Base-by-base conservation (phyloP, 1,140 invertebrate species). In the Kradibia gibbosae region DNA sequence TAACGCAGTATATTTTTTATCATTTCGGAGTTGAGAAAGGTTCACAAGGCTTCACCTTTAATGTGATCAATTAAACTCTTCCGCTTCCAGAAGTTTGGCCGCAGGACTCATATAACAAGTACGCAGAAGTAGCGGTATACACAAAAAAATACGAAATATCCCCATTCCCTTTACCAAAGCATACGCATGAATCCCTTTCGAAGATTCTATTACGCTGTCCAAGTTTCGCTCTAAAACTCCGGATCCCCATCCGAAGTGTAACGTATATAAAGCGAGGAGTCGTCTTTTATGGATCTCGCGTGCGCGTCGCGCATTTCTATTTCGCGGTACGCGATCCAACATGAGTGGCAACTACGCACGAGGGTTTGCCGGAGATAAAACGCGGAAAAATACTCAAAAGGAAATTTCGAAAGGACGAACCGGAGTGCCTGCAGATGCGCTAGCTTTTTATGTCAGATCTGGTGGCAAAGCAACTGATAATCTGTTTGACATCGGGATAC, bases 321-420 rank as follows among this genome's bases (percentile, higher is more conserved):
- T 15, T 25, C 57, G 62, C 20, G 48, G 31, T 28, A 31, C 34
- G n/a, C 8, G 42, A 39, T 48, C 53, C 25, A 31, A 60, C 60
- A 60, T 36, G 53, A 34, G 42, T 45, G 28, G 53, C 7, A 11
- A 39, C 53, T 28, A 13, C 55, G 22, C 55, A 36, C 2, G 22
- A 42, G 73, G 31, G 36, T n/a, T 28, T 22, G 57, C 11, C 39
- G 48, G 20, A 78, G 77, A 71, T 78, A 78, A 71, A 65, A 65
- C 22, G 87, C 83, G 84, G 71, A 73, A 65, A 86, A 86, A 85
- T 85, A 82, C 83, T 83, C 84, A 83, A 86, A 87, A 87, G 84
- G 50, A 50, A 36, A n/a, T 62, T 62, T 48, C 0, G 57, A 53
- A 5, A 65, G 36, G 50, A 17, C 15, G 60, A 5, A 17, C 15